Conservation (phyloP, 2,113 vertebrate genomes). For the Apus apus region DNA sequence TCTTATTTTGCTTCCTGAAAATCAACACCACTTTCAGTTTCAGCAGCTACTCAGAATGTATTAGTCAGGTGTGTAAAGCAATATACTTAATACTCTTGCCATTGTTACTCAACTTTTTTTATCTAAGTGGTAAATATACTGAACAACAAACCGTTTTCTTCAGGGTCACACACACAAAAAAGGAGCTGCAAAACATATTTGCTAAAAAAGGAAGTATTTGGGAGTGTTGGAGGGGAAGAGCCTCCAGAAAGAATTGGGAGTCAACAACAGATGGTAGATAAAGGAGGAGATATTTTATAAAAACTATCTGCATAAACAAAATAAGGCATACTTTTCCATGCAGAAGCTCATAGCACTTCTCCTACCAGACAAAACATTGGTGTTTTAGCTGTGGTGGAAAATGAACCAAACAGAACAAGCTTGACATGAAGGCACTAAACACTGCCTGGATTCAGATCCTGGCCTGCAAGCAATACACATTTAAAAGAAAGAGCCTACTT, state of each 20-base stretch:
- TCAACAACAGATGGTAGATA: constrained; percentile 22
- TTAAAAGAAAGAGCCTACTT: neutral
- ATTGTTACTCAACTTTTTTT: neutral
- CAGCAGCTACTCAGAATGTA: neutral
- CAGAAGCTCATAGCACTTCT: constrained; percentile 18
- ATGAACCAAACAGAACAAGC: neutral
- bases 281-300: constrained; percentile 21
- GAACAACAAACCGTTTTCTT: neutral
- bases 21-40: neutral
- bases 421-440: neutral
- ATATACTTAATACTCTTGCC: neutral
- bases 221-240: neutral
- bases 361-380: constrained; percentile 23
- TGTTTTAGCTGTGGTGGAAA: constrained; percentile 12
- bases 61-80: neutral
- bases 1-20: neutral
- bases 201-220: constrained; percentile 6
- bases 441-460: neutral
- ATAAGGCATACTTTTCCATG: constrained; percentile 11
- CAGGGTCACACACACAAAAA: neutral
- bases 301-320: constrained; percentile 25
- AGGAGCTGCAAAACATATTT: neutral
- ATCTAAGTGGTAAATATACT: neutral
- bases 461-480: neutral
- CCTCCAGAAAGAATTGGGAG: neutral